Evolutionary conservation across 2,888 invertebrate genomes (phyloP).

Genomic region (Agrilus cyanescens): DNA sequence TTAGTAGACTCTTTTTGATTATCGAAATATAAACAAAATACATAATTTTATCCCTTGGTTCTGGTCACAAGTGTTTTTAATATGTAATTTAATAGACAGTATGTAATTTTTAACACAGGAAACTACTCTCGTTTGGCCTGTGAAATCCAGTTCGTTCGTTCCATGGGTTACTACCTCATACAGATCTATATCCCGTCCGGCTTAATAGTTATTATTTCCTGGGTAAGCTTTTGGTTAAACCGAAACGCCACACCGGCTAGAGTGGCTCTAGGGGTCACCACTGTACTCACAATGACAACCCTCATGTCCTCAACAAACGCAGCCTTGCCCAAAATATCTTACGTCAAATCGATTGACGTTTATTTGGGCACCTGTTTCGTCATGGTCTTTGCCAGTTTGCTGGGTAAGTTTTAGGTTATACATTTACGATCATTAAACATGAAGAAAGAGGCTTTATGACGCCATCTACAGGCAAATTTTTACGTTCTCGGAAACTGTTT

Average conservation of each 20-base stretch:
- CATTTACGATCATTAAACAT: too few species aligned
- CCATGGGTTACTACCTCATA: conserved; percentile 97
- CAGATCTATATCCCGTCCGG: conserved; percentile 97
- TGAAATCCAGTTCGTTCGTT: conserved; percentile 93
- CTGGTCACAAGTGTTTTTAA: too few species aligned
- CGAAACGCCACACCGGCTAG: conserved; percentile 90
- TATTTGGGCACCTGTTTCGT: conserved; percentile 97
- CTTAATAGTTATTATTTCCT: conserved; percentile 92
- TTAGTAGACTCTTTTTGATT: too few species aligned
- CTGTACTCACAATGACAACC: conserved; percentile 95
- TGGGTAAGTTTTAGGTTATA: conserved; percentile 83
- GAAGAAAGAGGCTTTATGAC: too few species aligned
- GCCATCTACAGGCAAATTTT: too few species aligned
- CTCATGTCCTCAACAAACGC: conserved; percentile 94
- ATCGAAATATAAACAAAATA: too few species aligned
- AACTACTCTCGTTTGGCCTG: conserved; percentile 93
- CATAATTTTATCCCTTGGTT: too few species aligned
- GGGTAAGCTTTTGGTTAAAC: conserved; percentile 96
- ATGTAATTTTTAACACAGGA: conserved; percentile 45
- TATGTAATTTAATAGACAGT: not conserved
- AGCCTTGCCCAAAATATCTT: conserved; percentile 94
- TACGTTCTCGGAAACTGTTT: too few species aligned
- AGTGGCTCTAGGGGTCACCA: conserved; percentile 88
- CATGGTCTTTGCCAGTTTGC: conserved; percentile 95
- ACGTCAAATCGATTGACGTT: conserved; percentile 95